Percentiles rank a stretch among this genome's conserved stretches.
Evolutionary conservation across 2,113 vertebrate genomes (phyloP).

Genomic region (Scomber colias): DNA sequence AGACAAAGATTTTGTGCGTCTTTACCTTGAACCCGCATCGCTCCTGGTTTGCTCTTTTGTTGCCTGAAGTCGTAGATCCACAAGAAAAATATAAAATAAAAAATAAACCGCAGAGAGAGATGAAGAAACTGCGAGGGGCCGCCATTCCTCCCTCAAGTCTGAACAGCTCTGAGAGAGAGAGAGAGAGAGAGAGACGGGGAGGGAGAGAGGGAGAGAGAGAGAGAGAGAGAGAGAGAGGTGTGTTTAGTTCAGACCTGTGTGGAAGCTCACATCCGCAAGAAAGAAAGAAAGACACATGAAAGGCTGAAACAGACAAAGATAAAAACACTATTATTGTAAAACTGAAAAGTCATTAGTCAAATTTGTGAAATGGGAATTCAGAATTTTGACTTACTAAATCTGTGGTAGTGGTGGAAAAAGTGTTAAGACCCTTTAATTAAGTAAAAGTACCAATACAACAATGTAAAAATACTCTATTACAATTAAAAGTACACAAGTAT

Average conservation of each 20-base stretch:
- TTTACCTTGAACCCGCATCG: slow-evolving; percentile 71
- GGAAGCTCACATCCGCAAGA: background rate
- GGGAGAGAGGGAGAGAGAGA: background rate
- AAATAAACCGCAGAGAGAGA: slow-evolving; percentile 49
- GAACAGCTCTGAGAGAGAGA: slow-evolving; percentile 50
- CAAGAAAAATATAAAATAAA: slow-evolving; percentile 16
- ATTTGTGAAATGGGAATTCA: too few relatives aligned
- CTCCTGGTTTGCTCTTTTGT: slow-evolving; percentile 62
- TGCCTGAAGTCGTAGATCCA: slow-evolving; percentile 44
- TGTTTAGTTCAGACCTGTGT: background rate
- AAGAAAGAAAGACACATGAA: too few relatives aligned
- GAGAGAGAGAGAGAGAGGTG: slow-evolving; percentile 5
- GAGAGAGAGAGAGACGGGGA: background rate
- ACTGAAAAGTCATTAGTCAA: too few relatives aligned
- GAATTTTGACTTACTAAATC: too few relatives aligned
- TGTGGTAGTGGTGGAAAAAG: too few relatives aligned
- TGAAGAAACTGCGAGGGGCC: slow-evolving; percentile 61
- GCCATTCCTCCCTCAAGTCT: slow-evolving; percentile 76
- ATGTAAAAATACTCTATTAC: too few relatives aligned
- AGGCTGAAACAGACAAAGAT: too few relatives aligned
- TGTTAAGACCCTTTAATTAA: too few relatives aligned
- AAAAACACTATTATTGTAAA: too few relatives aligned
- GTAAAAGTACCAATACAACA: too few relatives aligned
- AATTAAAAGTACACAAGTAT: too few relatives aligned
- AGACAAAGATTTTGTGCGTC: accelerated